Evolutionary conservation across 1,140 invertebrate genomes (phyloP), one percentile per base, ranked within the genome.

Genomic region (Helicoverpa zea): DNA sequence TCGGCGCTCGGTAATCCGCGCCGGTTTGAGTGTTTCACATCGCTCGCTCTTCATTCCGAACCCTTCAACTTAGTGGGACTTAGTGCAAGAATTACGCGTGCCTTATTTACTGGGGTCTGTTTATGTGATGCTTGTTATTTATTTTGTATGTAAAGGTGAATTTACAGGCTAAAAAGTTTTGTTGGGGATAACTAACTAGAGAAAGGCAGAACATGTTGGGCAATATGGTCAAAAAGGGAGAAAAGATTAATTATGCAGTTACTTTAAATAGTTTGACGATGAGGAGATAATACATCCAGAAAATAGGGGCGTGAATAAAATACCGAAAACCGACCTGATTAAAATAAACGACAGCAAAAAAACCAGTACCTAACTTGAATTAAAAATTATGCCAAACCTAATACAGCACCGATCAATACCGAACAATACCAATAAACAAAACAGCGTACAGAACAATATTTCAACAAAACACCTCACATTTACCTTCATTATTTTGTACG

Each of bases 1-100:
- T 84, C 79, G 58, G 83, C 87, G 75, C 61, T 54, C 13, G 43
- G 89, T 90, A 90, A 92, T 89, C 88, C 89, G 84, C 87, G 88
- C 88, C 87, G 35, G 83, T 81, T 89, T 80, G 82, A 92, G 90
- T 87, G 86, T 85, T 90, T 87, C 88, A 89, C 89, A 87, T 90
- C 86, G 88, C 85, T 87, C 86, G 87, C 87, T 88, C 86, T 88
- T 87, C 88, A 89, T 89, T 90, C 89, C 86, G 84, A 81, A 88
- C 82, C 79, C 81, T 76, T 83, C 84, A 87, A 85, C 87, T 87
- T 89, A 66, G 75, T 49, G 35, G 43, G 75, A 77, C 86, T 89
- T 88, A 90, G 87, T 90, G 84, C 86, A 77, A 81, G 80, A 81
- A 81, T 76, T 76, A 81, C 73, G 74, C 73, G 68, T 61, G 61